These are phyloP conservation scores for Neogale vison DNA, from an alignment of 2,113 vertebrate genomes.

Conservation along the genomic window DNA sequence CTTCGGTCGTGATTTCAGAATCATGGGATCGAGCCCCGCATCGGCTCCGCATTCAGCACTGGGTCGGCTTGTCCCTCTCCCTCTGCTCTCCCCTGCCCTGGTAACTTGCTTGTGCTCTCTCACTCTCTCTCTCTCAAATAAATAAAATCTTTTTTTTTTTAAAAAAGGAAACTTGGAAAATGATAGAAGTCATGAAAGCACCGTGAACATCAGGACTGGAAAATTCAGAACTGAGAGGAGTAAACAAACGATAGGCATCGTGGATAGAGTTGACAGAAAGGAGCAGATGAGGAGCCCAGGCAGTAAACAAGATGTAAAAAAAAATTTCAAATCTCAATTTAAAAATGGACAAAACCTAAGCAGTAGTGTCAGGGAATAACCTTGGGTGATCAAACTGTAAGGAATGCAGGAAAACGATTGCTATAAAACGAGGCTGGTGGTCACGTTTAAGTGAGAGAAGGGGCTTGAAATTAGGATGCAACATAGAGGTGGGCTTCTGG, in stretches of 20 bases:
- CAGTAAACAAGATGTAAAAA: neutral
- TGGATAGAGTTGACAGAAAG: neutral
- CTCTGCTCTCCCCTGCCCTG: neutral
- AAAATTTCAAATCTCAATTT: neutral
- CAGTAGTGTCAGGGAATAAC: neutral
- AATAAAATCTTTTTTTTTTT: neutral
- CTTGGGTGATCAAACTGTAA: neutral
- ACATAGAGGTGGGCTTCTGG: neutral
- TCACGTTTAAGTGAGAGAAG: neutral
- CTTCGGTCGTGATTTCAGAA: neutral
- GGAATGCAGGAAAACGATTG: neutral
- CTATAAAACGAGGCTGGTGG: neutral
- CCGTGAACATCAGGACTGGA: neutral
- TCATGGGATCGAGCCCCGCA: neutral
- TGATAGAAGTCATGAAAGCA: constrained; percentile 23
- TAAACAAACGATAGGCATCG: neutral
- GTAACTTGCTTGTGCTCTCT: neutral
- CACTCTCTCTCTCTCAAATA: neutral
- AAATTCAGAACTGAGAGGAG: constrained; percentile 1
- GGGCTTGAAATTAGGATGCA: constrained; percentile 31
- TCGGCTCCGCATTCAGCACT: neutral
- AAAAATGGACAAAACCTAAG: neutral
- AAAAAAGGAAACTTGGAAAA: constrained; percentile 2
- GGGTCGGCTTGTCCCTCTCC: neutral
- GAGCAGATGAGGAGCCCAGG: neutral